These are phyloP conservation scores for Microplitis mediator DNA, from an alignment of 1,140 invertebrate genomes.

Conservation along the genomic window DNA sequence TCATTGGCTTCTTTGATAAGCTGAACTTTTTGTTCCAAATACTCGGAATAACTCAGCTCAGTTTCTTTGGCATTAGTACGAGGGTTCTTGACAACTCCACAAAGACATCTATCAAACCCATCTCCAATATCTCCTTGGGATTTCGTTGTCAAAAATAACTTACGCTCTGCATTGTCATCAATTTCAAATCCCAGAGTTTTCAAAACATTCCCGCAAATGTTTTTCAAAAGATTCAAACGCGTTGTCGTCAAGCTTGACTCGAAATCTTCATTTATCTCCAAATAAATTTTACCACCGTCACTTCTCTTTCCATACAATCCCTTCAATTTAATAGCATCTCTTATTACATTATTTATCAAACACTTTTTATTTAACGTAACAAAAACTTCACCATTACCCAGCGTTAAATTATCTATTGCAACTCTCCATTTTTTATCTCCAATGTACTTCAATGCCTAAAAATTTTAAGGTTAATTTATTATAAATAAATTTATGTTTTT, in stretches of 20 bases:
- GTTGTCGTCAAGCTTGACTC: constrained; percentile 49
- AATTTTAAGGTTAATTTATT: no score
- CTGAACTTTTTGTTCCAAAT: constrained; percentile 43
- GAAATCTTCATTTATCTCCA: constrained; percentile 38
- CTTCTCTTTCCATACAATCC: constrained; percentile 38
- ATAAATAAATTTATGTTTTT: no score
- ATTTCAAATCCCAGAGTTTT: constrained; percentile 43
- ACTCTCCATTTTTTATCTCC: no score
- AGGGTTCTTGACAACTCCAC: constrained; percentile 61
- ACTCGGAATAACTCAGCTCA: constrained; percentile 51
- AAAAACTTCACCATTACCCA: background rate
- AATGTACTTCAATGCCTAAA: no score
- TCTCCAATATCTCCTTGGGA: constrained; percentile 49
- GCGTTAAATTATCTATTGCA: no score
- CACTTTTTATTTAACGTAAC: background rate
- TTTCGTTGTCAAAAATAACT: constrained; percentile 57
- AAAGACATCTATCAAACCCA: constrained; percentile 47
- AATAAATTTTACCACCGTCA: constrained; percentile 23
- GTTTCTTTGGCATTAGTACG: constrained; percentile 59
- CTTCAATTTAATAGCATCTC: constrained; percentile 24
- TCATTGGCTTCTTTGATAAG: constrained; percentile 52
- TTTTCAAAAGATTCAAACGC: constrained; percentile 53
- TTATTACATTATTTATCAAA: background rate
- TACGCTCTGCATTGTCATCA: constrained; percentile 38
- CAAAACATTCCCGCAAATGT: constrained; percentile 53